Percentiles rank a stretch among this genome's conserved stretches.
Evolutionary conservation across 1,140 invertebrate genomes (phyloP).

Genomic region (Calosoma granatense): DNA sequence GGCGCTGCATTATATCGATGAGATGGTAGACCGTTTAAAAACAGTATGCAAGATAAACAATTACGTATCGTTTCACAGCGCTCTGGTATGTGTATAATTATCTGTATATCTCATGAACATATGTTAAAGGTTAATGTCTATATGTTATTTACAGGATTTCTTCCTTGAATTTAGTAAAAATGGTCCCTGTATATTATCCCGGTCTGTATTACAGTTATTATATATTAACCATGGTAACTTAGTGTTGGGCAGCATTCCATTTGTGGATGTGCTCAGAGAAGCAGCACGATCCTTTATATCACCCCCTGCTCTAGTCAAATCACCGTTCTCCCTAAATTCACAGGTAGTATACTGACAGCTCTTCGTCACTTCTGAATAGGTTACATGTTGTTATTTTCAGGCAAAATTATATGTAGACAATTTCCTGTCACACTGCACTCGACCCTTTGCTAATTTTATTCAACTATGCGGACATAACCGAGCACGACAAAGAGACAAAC

Average conservation of each 20-base stretch:
- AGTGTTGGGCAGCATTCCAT: conserved; percentile 37
- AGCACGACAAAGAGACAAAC: conserved; percentile 86
- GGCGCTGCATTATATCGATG: conserved; percentile 75
- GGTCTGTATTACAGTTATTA: conserved; percentile 80
- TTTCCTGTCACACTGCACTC: conserved; percentile 79
- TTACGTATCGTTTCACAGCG: conserved; percentile 67
- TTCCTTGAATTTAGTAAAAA: conserved; percentile 86
- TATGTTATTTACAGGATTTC: conserved; percentile 62
- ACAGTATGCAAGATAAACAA: conserved; percentile 60
- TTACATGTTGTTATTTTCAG: conserved; percentile 31
- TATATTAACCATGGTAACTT: conserved; percentile 45
- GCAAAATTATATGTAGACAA: conserved; percentile 80
- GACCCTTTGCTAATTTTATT: conserved; percentile 77
- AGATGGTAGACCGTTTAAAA: conserved; percentile 68
- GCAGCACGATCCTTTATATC: conserved; percentile 78
- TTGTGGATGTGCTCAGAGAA: conserved; percentile 72
- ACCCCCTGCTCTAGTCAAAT: conserved; percentile 62
- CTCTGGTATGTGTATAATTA: conserved; percentile 54
- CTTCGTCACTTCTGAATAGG: not conserved
- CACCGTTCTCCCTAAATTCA: not conserved
- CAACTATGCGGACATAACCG: conserved; percentile 90
- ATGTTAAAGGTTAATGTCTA: not conserved
- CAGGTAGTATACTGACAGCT: not conserved
- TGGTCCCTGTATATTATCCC: conserved; percentile 86
- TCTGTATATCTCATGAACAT: not conserved